Evolutionary conservation across 2,888 invertebrate genomes (phyloP), one percentile per base, ranked within the genome.

Genomic region (Amblyjoppa fuscipennis): DNA sequence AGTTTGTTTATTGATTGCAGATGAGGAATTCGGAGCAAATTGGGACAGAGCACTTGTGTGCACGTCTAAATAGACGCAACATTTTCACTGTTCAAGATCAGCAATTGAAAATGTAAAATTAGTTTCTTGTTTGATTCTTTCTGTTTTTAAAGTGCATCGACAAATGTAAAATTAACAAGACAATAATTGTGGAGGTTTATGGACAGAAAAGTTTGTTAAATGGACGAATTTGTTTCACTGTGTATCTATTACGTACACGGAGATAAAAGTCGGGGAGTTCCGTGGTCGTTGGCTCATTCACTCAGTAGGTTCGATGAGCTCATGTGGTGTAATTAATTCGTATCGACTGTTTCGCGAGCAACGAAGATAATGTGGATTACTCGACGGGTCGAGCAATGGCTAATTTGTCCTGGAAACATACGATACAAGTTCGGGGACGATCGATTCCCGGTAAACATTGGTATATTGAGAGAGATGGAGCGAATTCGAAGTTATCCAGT

Each of bases 291-390:
- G 28, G 28, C 51, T 69, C 6, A 69, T 61, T 73, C 38, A 78
- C 16, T 20, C 16, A 28, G 38, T 20, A 59, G 20, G 53, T 56
- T 73, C 41, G n/a, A 66, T 49, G 64, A 31, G 45, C 9, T 53
- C 64, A 28, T 38, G 41, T 11, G 38, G 31, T n/a, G 78, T 85
- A 81, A 87, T 87, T 78, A 68, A 81, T 85, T 85, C 59, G 56
- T 41, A 75, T 81, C 34, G 73, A 68, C 59, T 34, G 80, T 45
- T 77, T 69, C 69, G 64, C 28, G 69, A 81, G 41, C 74, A 66
- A 73, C 45, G 73, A 68, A 31, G 64, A 45, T 77, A 83, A 78
- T 83, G 51, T 68, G 59, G 71, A 74, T 64, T 76, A 71, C 69
- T 73, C 59, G 75, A 79, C 73, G 69, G 76, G 41, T 81, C 61